Conservation (phyloP, 2,888 invertebrate species). For the Drepanosiphum platanoidis region DNA sequence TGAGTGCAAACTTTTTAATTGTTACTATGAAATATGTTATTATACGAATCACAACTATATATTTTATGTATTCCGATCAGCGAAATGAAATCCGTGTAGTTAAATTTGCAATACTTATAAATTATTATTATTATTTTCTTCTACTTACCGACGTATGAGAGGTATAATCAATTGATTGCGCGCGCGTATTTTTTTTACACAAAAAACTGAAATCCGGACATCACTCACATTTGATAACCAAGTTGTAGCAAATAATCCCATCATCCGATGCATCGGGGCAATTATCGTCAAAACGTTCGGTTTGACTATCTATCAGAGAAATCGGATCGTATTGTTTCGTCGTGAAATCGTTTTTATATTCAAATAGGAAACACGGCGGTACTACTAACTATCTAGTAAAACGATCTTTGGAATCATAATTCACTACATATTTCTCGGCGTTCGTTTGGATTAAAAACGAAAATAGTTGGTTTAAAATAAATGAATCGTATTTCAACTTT, state of each 20-base stretch:
- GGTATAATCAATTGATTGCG: too few species aligned
- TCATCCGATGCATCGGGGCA: too few species aligned
- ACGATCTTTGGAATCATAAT: neutral
- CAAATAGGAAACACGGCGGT: neutral
- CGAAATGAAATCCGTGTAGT: neutral
- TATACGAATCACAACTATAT: neutral
- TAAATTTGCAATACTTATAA: neutral
- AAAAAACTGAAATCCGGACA: too few species aligned
- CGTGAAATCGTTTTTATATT: neutral
- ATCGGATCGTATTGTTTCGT: too few species aligned
- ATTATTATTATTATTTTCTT: too few species aligned
- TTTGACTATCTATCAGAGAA: too few species aligned
- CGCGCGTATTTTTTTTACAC: too few species aligned
- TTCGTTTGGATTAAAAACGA: constrained; percentile 3
- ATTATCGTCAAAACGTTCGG: too few species aligned
- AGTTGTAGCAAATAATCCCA: too few species aligned
- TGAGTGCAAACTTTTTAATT: constrained; percentile 28
- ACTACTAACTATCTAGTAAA: neutral
- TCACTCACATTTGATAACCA: too few species aligned
- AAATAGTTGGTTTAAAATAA: neutral
- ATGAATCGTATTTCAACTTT: neutral
- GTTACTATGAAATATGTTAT: constrained; percentile 1
- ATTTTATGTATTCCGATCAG: neutral
- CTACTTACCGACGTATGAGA: too few species aligned
- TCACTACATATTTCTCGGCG: neutral